Conservation (phyloP, 2,113 vertebrate genomes). For the Rhinopomastus cyanomelas region DNA sequence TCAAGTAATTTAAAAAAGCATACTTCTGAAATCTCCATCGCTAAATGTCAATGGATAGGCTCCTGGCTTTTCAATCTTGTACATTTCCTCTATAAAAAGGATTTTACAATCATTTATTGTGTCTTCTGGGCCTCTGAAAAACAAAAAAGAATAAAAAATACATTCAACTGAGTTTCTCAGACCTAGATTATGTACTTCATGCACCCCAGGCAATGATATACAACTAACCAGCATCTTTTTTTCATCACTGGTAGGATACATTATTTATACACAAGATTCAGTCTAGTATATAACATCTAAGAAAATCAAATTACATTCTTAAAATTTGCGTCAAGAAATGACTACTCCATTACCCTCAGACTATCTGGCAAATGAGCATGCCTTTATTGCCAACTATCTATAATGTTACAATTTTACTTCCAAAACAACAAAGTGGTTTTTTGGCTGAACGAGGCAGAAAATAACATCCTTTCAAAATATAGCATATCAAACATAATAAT, state of each 20-base stretch:
- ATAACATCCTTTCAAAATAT: not conserved
- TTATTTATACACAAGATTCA: not conserved
- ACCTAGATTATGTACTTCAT: not conserved
- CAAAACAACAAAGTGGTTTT: not conserved
- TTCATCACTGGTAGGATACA: not conserved
- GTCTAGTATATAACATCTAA: not conserved
- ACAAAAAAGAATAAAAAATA: constrained; percentile 48
- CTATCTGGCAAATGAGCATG: not conserved
- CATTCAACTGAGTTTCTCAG: not conserved
- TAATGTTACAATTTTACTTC: not conserved
- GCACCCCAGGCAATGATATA: not conserved
- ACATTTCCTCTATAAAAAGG: constrained; percentile 93
- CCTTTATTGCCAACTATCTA: not conserved
- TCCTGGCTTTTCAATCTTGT: constrained; percentile 93
- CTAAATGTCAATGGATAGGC: constrained; percentile 85
- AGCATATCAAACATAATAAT: not conserved
- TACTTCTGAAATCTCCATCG: constrained; percentile 97
- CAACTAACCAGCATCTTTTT: not conserved
- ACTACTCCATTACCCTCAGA: not conserved
- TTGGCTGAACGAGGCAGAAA: not conserved
- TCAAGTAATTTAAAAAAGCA: constrained; percentile 30
- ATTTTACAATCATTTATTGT: constrained; percentile 92
- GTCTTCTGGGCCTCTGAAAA: constrained; percentile 88
- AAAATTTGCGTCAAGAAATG: not conserved
- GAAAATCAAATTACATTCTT: not conserved